These are phyloP conservation scores for Diarsia rubi DNA, from an alignment of 2,888 invertebrate genomes.

Conservation along the genomic window DNA sequence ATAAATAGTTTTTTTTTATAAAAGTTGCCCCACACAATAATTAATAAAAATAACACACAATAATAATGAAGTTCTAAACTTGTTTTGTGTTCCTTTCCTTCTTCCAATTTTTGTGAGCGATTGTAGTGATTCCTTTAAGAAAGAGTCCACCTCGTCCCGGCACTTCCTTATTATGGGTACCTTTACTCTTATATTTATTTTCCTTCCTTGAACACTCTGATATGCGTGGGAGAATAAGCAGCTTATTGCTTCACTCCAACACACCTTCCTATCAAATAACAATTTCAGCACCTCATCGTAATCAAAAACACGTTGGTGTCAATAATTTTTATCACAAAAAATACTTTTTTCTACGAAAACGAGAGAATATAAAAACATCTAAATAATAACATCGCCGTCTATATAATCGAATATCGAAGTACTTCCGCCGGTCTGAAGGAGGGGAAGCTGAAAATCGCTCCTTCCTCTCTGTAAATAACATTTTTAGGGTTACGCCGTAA, in stretches of 20 bases:
- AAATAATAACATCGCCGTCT: slow-evolving; percentile 58
- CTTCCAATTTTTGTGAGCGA: too few species aligned
- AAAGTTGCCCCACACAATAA: too few species aligned
- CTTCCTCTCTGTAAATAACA: slow-evolving; percentile 81
- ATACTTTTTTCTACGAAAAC: slow-evolving; percentile 25
- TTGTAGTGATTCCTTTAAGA: too few species aligned
- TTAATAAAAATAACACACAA: too few species aligned
- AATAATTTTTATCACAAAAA: slow-evolving; percentile 50
- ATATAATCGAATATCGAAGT: slow-evolving; percentile 71
- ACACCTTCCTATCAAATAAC: slow-evolving; percentile 6
- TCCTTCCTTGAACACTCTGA: neutral
- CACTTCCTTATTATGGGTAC: too few species aligned
- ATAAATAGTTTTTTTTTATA: too few species aligned
- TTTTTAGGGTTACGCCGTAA: slow-evolving; percentile 78
- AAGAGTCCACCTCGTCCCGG: too few species aligned
- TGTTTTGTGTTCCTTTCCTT: too few species aligned
- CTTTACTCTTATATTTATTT: neutral
- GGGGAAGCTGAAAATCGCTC: slow-evolving; percentile 78
- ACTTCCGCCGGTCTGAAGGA: slow-evolving; percentile 68
- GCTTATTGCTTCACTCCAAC: slow-evolving; percentile 5
- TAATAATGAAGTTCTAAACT: too few species aligned
- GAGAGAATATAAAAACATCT: slow-evolving; percentile 62
- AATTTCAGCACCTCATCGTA: slow-evolving; percentile 18
- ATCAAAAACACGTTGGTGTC: slow-evolving; percentile 44
- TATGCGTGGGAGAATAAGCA: slow-evolving; percentile 16